A percentile compares a stretch with the other conserved stretches of the same genome.
These are phyloP conservation scores for Tortrix viridana DNA, from an alignment of 2,888 invertebrate genomes.

Conservation along the genomic window DNA sequence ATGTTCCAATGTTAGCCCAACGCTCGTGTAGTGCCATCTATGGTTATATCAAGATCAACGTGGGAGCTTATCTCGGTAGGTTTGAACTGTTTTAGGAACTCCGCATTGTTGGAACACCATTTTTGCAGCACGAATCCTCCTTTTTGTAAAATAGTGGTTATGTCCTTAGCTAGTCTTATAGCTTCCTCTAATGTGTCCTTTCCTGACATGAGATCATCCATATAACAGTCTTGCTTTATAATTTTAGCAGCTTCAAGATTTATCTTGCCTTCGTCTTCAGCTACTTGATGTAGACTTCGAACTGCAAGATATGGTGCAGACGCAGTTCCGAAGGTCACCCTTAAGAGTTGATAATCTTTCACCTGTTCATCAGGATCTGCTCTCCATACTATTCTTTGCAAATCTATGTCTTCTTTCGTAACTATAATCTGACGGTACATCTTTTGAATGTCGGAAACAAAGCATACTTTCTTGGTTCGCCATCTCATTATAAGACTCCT, in stretches of 20 bases:
- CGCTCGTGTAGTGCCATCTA: conserved; percentile 8
- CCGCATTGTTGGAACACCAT: conserved; percentile 41
- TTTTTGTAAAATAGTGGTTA: conserved; percentile 22
- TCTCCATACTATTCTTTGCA: conserved; percentile 41
- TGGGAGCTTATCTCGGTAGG: conserved; percentile 6
- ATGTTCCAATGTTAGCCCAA: conserved; percentile 41
- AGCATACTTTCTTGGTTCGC: conserved; percentile 33
- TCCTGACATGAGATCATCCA: conserved; percentile 40
- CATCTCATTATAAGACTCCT: conserved; percentile 40
- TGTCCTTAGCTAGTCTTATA: conserved; percentile 23
- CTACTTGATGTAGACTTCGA: neutral
- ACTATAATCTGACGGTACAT: conserved; percentile 44
- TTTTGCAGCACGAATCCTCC: conserved; percentile 43
- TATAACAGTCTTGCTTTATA: conserved; percentile 40
- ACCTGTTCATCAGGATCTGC: conserved; percentile 29
- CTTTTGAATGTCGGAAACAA: conserved; percentile 41
- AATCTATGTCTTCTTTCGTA: conserved; percentile 38
- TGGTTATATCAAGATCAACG: neutral
- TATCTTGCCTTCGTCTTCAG: conserved; percentile 21
- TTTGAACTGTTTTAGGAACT: conserved; percentile 34
- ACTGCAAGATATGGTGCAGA: conserved; percentile 44
- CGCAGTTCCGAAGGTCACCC: conserved; percentile 45
- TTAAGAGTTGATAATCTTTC: conserved; percentile 36
- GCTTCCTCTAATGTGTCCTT: conserved; percentile 33
- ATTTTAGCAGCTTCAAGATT: conserved; percentile 31